Conservation (phyloP, 2,888 invertebrate species). For the Ophioninae sp. region DNA sequence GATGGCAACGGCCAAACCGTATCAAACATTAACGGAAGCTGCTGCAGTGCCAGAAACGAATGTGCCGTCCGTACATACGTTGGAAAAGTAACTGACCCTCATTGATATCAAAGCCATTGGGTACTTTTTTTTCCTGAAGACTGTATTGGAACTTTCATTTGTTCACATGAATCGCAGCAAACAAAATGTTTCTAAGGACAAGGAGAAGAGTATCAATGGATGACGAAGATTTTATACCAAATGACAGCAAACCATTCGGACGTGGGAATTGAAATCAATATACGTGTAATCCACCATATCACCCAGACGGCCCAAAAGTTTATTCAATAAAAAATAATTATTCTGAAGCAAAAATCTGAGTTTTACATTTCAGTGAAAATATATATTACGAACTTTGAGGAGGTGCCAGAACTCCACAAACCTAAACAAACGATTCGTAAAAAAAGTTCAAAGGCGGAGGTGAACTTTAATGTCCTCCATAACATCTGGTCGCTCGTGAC, state of each 20-base stretch:
- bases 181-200: not conserved
- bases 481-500: no score
- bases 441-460: no score
- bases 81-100: constrained; percentile 5
- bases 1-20: constrained; percentile 40
- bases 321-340: not conserved
- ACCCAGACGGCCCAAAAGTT: not conserved
- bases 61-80: not conserved
- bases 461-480: no score
- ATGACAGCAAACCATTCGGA: not conserved
- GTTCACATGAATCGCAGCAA: not conserved
- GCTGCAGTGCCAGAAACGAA: not conserved
- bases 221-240: not conserved
- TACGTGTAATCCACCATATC: not conserved
- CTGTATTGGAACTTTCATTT: not conserved
- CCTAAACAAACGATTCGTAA: no score
- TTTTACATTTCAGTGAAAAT: not conserved
- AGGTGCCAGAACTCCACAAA: no score
- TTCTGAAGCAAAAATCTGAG: not conserved
- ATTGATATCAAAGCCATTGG: not conserved
- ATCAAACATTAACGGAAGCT: constrained; percentile 34
- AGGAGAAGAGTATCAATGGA: not conserved
- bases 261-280: not conserved
- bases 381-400: no score
- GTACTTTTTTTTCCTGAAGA: not conserved